A percentile compares a stretch with the other conserved stretches of the same genome.
These are phyloP conservation scores for Caretta caretta DNA, from an alignment of 2,113 vertebrate species.

Conservation along the genomic window DNA sequence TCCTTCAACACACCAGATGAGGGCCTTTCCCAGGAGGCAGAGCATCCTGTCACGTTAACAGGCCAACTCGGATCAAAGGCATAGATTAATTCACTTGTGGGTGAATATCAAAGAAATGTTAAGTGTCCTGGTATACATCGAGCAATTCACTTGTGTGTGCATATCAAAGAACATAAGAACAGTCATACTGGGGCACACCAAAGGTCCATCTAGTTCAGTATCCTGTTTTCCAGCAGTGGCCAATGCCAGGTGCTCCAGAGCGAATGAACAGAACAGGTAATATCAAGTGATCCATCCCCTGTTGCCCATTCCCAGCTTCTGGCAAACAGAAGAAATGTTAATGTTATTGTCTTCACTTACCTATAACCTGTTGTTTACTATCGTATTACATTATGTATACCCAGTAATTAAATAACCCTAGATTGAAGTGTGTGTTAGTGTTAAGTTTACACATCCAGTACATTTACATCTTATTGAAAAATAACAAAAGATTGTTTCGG, in stretches of 20 bases:
- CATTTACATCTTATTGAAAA: neutral
- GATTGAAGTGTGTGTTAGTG: neutral
- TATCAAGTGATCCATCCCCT: no score
- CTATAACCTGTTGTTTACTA: neutral
- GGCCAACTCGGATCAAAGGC: neutral
- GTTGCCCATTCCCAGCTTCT: no score
- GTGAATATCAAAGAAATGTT: neutral
- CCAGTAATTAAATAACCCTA: neutral
- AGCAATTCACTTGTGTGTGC: no score
- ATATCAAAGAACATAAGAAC: no score
- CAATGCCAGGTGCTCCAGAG: no score
- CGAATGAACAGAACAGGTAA: no score
- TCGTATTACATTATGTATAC: neutral
- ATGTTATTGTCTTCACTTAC: neutral
- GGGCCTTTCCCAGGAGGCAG: neutral
- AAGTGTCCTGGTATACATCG: neutral
- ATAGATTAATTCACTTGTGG: neutral
- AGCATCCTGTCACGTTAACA: neutral
- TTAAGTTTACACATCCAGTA: neutral
- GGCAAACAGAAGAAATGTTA: no score
- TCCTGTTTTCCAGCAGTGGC: no score
- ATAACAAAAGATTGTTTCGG: neutral
- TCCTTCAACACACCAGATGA: neutral
- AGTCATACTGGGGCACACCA: no score
- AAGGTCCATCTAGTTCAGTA: no score